Conservation (phyloP, 2,113 vertebrate genomes). For the Campylorhamphus procurvoides region DNA sequence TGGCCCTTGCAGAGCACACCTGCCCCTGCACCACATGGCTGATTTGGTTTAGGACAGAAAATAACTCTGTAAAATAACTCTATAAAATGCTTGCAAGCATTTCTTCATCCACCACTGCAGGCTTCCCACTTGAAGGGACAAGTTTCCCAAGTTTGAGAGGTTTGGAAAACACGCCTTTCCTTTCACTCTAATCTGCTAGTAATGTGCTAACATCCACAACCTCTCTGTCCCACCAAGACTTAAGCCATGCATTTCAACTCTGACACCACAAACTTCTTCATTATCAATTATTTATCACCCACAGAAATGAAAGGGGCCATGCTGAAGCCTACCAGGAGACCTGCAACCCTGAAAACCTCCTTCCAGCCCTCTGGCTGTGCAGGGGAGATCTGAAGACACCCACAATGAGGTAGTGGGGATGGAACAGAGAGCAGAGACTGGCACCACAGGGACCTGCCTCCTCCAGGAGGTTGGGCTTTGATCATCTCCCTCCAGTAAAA, state of each 20-base stretch:
- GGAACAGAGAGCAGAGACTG: background rate
- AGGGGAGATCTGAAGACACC: background rate
- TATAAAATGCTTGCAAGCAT: background rate
- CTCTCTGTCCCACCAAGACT: background rate
- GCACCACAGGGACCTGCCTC: background rate
- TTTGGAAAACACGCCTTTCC: background rate
- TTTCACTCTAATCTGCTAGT: background rate
- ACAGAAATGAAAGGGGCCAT: background rate
- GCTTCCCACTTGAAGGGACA: background rate
- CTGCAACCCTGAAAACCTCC: background rate
- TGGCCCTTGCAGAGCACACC: background rate
- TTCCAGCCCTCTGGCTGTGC: background rate
- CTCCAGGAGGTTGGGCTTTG: background rate
- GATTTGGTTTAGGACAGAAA: background rate
- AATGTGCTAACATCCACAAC: accelerated
- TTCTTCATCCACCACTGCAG: background rate
- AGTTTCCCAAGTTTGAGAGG: background rate
- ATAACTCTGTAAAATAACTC: background rate
- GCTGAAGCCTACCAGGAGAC: background rate
- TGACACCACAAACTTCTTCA: background rate
- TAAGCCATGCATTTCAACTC: background rate
- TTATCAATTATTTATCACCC: background rate
- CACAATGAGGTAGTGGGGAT: background rate
- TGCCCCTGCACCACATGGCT: background rate
- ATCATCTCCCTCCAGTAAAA: background rate